Percentiles rank a stretch among this genome's conserved stretches.
These are phyloP conservation scores for Pyrrhosoma nymphula DNA, from an alignment of 2,888 invertebrate genomes.

Conservation along the genomic window DNA sequence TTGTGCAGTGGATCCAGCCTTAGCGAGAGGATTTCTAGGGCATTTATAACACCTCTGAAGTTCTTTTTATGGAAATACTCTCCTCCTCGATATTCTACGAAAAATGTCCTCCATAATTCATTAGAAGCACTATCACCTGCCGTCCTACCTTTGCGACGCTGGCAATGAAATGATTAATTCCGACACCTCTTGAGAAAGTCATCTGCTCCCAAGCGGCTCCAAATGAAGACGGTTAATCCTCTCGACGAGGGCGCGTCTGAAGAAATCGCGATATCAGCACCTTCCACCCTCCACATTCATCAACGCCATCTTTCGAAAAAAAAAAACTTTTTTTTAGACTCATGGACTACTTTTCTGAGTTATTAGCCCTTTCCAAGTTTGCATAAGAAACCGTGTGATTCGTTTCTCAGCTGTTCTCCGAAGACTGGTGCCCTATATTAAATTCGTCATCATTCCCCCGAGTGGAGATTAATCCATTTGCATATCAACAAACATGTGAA, in stretches of 20 bases:
- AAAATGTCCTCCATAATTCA: not conserved
- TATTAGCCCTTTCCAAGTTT: not conserved
- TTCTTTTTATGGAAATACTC: not conserved
- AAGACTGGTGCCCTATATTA: not conserved
- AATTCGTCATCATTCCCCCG: not conserved
- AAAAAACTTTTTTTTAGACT: not conserved
- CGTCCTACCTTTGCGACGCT: not conserved
- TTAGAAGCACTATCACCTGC: not conserved
- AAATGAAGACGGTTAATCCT: not conserved
- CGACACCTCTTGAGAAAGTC: constrained; percentile 14
- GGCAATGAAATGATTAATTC: constrained; percentile 8
- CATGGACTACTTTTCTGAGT: not conserved
- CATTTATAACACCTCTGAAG: too few species aligned
- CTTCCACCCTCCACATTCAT: not conserved
- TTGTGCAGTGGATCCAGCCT: too few species aligned
- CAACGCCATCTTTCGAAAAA: not conserved
- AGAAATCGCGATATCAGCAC: constrained; percentile 26
- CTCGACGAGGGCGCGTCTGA: not conserved
- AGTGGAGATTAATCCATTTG: not conserved
- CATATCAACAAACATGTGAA: not conserved
- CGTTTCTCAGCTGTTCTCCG: not conserved
- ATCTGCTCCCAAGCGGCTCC: not conserved
- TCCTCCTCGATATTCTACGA: not conserved
- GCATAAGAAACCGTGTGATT: not conserved
- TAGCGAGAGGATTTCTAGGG: too few species aligned